Evolutionary conservation across 2,888 invertebrate genomes (phyloP), one percentile per base, ranked within the genome.

Genomic region (Apotomis betuletana): DNA sequence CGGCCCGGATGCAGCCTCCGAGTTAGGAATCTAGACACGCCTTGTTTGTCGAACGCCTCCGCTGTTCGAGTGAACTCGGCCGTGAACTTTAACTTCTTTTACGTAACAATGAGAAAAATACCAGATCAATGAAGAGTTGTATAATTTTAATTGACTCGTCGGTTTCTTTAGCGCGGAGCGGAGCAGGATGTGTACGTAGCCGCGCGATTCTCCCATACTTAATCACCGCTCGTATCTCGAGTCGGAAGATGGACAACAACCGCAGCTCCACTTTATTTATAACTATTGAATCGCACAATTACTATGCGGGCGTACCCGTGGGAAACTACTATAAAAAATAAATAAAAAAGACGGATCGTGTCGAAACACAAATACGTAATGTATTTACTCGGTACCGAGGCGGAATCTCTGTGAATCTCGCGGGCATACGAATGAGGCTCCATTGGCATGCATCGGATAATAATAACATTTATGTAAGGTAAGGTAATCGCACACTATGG

Each of bases 1-100:
- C 71, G 89, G 91, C 90, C 92, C 92, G 92, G 92, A 92, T 92
- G 90, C 91, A 90, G 91, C 88, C 91, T 90, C 88, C 86, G 86
- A 82, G 84, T 85, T 88, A 88, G 87, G 87, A 90, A 90, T 90
- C 88, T 90, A 87, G 89, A 87, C 88, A 83, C 90, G 87, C 90
- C 89, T 88, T 83, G 87, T 85, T 86, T 84, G 83, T 78, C 82
- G 80, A 83, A 76, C 83, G 83, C 82, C 83, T 65, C 65, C 76
- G 84, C 78, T 79, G 80, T 78, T 84, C 80, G 79, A 87, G 85
- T 85, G 87, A 87, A 89, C 84, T 83, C 80, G 89, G 75, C 91
- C 91, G 79, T 90, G 90, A 91, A 88, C 90, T 91, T 91, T 90
- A 84, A 81, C 80, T 81, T 83, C 83, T 64, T 68, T 87, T 89